phyloP scores from a whole-genome alignment of 2,113 vertebrate genomes.

The Nannobrachium achirus region DNA sequence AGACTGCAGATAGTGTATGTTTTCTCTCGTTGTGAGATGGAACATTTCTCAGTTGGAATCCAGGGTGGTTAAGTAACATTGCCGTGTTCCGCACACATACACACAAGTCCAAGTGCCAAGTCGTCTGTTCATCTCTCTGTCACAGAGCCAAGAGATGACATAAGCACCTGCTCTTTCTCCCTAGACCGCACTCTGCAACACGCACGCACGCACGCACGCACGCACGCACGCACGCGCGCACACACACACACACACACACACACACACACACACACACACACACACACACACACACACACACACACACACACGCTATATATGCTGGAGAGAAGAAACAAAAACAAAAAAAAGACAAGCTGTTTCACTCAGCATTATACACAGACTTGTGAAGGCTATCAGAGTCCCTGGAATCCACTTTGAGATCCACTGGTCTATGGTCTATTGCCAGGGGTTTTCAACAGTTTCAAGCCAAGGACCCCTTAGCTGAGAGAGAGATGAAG shows the following conservation, averaged over 20 bases:
- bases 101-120: too few species aligned
- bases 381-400: too few species aligned
- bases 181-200: conserved; percentile 14
- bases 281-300: conserved; percentile 1
- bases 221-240: neutral
- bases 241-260: too few species aligned
- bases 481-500: too few species aligned
- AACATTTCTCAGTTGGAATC: conserved; percentile 50
- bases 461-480: too few species aligned
- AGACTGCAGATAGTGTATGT: neutral
- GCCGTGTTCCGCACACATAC: conserved; percentile 43
- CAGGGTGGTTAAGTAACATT: conserved; percentile 45
- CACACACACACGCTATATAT: neutral
- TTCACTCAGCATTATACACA: neutral
- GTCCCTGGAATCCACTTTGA: too few species aligned
- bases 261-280: neutral
- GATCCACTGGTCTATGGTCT: too few species aligned
- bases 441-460: too few species aligned
- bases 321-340: neutral
- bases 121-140: conserved; percentile 46
- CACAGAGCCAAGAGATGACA: conserved; percentile 54
- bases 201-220: neutral
- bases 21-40: conserved; percentile 3
- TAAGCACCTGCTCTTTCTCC: conserved; percentile 53
- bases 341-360: neutral